Base-by-base conservation (phyloP, 2,888 invertebrate species). In the Acanthosepion lycidas region DNA sequence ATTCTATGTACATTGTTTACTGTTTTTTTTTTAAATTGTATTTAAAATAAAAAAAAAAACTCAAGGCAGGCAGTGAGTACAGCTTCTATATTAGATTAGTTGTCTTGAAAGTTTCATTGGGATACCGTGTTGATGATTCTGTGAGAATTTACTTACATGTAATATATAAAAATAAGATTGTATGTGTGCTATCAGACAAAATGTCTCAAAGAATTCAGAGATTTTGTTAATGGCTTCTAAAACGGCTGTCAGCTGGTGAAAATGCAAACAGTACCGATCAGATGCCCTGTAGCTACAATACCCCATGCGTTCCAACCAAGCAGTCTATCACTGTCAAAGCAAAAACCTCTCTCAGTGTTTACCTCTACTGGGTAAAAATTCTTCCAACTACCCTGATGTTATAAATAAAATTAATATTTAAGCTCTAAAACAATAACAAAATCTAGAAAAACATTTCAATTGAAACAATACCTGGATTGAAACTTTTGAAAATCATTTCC, bases 161-260 rank as follows among this genome's bases (percentile, higher is more conserved):
- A 33, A n/a, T n/a, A 33, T 12, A 78, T 78, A n/a, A 12, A 78
- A 78, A 78, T 78, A 64, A 64, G n/a, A 78, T 33, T n/a, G 9
- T 33, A 33, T n/a, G 18, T n/a, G 18, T 78, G n/a, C n/a, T 78
- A 78, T 78, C n/a, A 78, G 28, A 78, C 28, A 28, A 78, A 78
- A 78, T 78, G 78, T 33, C 78, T 33, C n/a, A 78, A 33, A 33
- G n/a, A 33, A 78, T 33, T 78, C 78, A 78, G n/a, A 15, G 78
- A 78, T 78, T 78, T 78, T 78, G 78, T 78, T 78, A 78, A 78
- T 78, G 78, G n/a, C 78, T 78, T 78, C 78, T 78, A 78, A 78
- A n/a, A 78, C n/a, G 78, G 78, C 78, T 78, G 78, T 78, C 78
- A 78, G 78, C 78, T n/a, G 78, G n/a, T 78, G 18, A n/a, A n/a